These are phyloP conservation scores for Xiphydria camelus DNA, from an alignment of 2,888 invertebrate genomes.

Conservation along the genomic window DNA sequence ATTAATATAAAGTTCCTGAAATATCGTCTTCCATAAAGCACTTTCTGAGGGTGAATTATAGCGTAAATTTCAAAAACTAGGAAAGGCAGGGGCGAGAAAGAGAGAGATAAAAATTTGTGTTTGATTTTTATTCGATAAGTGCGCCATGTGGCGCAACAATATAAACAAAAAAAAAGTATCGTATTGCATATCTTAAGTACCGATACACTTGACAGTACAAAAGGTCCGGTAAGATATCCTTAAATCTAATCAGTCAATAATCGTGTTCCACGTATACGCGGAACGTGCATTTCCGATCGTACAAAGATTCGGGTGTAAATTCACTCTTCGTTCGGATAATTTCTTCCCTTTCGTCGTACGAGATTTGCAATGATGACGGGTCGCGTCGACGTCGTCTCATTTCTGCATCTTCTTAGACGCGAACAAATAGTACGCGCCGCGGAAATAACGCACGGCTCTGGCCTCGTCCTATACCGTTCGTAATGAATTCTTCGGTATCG, in stretches of 20 bases:
- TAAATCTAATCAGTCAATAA: conserved; percentile 36
- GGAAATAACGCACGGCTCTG: background rate
- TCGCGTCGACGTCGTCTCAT: background rate
- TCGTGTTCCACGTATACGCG: conserved; percentile 7
- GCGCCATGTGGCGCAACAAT: conserved; percentile 11
- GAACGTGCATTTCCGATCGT: background rate
- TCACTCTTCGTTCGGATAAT: too few relatives aligned
- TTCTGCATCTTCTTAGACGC: background rate
- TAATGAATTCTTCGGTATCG: background rate
- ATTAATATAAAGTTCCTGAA: too few relatives aligned
- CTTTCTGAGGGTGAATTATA: too few relatives aligned
- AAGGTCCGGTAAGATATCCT: conserved; percentile 20
- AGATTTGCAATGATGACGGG: background rate
- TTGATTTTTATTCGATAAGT: conserved; percentile 24
- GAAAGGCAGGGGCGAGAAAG: too few relatives aligned
- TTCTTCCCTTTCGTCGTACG: background rate
- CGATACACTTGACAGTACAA: conserved; percentile 20
- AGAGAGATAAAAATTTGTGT: too few relatives aligned
- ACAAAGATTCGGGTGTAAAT: too few relatives aligned
- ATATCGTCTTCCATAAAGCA: too few relatives aligned
- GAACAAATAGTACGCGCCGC: background rate
- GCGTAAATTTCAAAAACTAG: too few relatives aligned
- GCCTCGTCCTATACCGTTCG: background rate
- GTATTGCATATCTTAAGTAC: conserved; percentile 22
- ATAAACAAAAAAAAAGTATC: background rate